Conservation (phyloP, 92 coral and sea anemone genomes). For the Palythoa heliodiscus region DNA sequence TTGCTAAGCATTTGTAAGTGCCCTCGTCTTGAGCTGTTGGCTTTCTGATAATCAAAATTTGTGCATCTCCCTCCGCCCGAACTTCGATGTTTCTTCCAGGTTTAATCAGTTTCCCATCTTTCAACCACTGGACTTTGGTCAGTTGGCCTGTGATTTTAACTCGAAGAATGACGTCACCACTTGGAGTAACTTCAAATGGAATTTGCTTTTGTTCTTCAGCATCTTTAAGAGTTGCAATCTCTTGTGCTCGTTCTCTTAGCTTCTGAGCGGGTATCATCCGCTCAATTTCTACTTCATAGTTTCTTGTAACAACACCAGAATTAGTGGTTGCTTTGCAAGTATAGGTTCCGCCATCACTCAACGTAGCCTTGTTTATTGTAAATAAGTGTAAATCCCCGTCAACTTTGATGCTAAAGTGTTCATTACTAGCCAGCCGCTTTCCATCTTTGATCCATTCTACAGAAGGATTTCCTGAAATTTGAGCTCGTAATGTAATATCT, state of each 20-base stretch:
- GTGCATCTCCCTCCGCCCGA: slow-evolving; percentile 53
- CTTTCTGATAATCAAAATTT: slow-evolving; percentile 67
- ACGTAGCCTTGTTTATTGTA: slow-evolving; percentile 55
- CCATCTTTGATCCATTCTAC: slow-evolving; percentile 90
- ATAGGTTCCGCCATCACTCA: slow-evolving; percentile 85
- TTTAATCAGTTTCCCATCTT: slow-evolving; percentile 46
- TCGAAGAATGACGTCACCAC: slow-evolving; percentile 40
- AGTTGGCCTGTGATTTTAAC: slow-evolving; percentile 62
- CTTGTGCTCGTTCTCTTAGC: slow-evolving; percentile 17
- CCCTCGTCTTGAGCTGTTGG: slow-evolving; percentile 79
- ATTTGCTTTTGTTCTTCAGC: slow-evolving; percentile 16
- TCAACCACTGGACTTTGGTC: slow-evolving; percentile 53
- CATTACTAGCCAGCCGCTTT: slow-evolving; percentile 49
- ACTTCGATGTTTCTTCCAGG: slow-evolving; percentile 21
- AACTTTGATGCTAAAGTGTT: slow-evolving; percentile 56
- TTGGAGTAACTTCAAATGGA: slow-evolving; percentile 29
- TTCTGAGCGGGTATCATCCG: slow-evolving; percentile 38
- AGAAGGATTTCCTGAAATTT: slow-evolving; percentile 81
- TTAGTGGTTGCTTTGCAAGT: slow-evolving; percentile 82
- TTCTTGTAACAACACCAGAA: slow-evolving; percentile 68
- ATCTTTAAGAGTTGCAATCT: slow-evolving; percentile 21
- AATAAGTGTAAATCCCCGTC: slow-evolving; percentile 78
- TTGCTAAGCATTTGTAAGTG: slow-evolving; percentile 76
- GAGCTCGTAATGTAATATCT: slow-evolving; percentile 77
- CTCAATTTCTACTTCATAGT: slow-evolving; percentile 40